Evolutionary conservation across 1,140 invertebrate species (phyloP).

Genomic region (Hyles vespertilio): DNA sequence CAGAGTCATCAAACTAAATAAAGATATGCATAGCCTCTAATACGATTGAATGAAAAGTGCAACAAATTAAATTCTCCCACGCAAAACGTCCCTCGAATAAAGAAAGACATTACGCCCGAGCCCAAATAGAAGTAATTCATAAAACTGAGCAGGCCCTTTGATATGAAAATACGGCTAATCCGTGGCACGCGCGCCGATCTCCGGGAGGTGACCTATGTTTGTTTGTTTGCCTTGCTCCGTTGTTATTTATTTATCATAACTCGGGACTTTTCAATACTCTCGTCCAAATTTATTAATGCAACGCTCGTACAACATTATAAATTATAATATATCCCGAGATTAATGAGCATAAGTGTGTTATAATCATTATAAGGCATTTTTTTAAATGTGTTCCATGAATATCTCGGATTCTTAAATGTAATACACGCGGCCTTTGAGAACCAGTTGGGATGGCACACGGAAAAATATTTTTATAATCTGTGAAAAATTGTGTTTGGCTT

Average conservation of each 20-base stretch:
- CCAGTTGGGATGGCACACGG: conserved; percentile 2
- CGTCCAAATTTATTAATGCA: conserved; percentile 53
- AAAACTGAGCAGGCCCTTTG: conserved; percentile 59
- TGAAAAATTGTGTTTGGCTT: not conserved
- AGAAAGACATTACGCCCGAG: conserved; percentile 49
- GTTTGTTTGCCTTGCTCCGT: conserved; percentile 37
- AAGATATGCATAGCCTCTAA: conserved; percentile 46
- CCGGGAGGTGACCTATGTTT: conserved; percentile 46
- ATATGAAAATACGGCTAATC: conserved; percentile 72
- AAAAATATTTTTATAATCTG: not conserved
- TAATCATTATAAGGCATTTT: conserved; percentile 46
- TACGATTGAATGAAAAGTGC: conserved; percentile 55
- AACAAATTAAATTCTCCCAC: conserved; percentile 69
- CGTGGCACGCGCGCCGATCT: conserved; percentile 51
- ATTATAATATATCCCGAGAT: conserved; percentile 60
- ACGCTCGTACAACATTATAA: conserved; percentile 44
- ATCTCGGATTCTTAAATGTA: conserved; percentile 22
- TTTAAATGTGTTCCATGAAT: conserved; percentile 11
- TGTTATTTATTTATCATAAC: conserved; percentile 52
- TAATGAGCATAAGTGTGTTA: conserved; percentile 56
- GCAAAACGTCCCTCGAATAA: conserved; percentile 43
- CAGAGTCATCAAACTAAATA: conserved; percentile 22
- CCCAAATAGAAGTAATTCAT: conserved; percentile 62
- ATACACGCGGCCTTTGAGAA: conserved; percentile 19
- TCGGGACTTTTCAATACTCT: conserved; percentile 49